Conservation (phyloP, 1,140 invertebrate genomes). For the Formica exsecta region DNA sequence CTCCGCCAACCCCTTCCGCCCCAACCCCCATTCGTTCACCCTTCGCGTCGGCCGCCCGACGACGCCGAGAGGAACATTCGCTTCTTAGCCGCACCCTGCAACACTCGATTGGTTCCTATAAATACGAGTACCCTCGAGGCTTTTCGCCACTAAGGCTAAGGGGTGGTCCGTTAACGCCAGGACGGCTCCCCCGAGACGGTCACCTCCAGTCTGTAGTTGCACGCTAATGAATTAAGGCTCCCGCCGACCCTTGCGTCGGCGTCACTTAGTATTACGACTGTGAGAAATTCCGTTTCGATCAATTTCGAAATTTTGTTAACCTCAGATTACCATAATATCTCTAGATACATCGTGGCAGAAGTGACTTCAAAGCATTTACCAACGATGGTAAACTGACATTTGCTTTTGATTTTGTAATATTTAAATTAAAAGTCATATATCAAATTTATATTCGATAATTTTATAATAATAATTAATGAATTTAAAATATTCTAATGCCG, state of each 20-base stretch:
- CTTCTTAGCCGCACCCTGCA: constrained; percentile 81
- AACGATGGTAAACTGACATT: not conserved
- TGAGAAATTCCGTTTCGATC: constrained; percentile 3
- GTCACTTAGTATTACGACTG: not conserved
- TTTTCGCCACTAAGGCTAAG: constrained; percentile 7
- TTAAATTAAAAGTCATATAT: not conserved
- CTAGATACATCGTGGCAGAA: not conserved
- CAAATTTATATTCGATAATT: not conserved
- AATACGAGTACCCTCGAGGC: constrained; percentile 66
- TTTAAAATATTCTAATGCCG: not conserved
- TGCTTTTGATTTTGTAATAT: not conserved
- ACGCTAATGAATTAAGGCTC: constrained; percentile 33
- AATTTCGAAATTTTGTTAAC: constrained; percentile 36
- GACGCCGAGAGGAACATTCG: constrained; percentile 72
- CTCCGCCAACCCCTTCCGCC: constrained; percentile 27
- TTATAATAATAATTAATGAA: not conserved
- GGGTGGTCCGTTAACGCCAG: constrained; percentile 40
- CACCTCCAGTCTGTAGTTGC: constrained; percentile 26
- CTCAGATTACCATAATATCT: not conserved
- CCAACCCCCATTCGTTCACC: constrained; percentile 26
- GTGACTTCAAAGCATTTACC: not conserved
- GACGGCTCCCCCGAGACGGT: constrained; percentile 16
- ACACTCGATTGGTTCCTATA: constrained; percentile 73
- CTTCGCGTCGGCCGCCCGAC: constrained; percentile 47
- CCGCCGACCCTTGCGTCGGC: not conserved